A percentile compares a stretch with the other conserved stretches of the same genome.
Conservation (phyloP, 2,888 invertebrate species). For the Erebia ligea region DNA sequence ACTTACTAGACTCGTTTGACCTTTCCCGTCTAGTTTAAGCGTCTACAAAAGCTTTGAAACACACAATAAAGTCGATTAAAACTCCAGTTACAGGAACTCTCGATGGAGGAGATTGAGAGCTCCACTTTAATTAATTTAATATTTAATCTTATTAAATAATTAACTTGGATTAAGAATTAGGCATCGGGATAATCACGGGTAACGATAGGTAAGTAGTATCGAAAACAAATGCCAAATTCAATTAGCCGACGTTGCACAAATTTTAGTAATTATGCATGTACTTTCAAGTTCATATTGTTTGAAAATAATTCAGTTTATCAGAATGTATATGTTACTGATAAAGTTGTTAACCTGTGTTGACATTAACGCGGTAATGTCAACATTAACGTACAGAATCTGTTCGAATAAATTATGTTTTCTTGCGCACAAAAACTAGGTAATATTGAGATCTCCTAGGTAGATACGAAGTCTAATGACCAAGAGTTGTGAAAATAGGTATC, state of each 20-base stretch:
- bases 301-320: too few species aligned
- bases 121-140: not conserved
- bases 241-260: not conserved
- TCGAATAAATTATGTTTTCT: too few species aligned
- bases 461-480: too few species aligned
- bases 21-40: not conserved
- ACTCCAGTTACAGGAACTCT: not conserved
- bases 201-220: not conserved
- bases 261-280: not conserved
- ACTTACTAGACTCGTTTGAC: not conserved
- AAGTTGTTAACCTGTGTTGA: too few species aligned
- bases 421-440: too few species aligned
- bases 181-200: not conserved
- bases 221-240: not conserved
- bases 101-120: not conserved
- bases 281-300: too few species aligned
- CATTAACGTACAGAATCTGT: too few species aligned
- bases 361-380: too few species aligned
- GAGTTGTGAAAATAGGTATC: too few species aligned
- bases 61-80: not conserved
- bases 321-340: too few species aligned
- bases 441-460: too few species aligned
- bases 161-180: not conserved
- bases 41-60: not conserved
- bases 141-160: conserved; percentile 1